These are phyloP conservation scores for Pempheris klunzingeri DNA, from an alignment of 2,797 vertebrate genomes.

Conservation along the genomic window DNA sequence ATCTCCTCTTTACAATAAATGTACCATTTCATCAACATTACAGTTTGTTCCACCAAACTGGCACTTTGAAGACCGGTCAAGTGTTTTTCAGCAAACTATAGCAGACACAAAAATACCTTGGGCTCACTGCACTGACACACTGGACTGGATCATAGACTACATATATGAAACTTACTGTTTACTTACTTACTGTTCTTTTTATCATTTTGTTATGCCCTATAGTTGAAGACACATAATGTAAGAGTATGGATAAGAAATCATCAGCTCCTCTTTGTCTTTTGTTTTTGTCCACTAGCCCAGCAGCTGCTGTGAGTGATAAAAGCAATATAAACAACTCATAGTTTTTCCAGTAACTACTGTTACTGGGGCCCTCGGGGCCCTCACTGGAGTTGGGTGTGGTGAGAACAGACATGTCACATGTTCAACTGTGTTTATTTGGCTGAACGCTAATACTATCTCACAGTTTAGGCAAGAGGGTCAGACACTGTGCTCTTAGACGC, in stretches of 20 bases:
- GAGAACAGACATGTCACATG: slow-evolving; percentile 47
- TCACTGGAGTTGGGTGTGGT: slow-evolving; percentile 29
- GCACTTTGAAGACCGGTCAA: not conserved
- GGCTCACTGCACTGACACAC: not conserved
- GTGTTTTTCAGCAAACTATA: not conserved
- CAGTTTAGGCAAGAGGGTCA: slow-evolving; percentile 21
- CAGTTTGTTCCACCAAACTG: not conserved
- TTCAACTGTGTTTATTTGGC: slow-evolving; percentile 51
- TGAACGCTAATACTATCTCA: slow-evolving; percentile 50
- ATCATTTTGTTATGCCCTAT: no score
- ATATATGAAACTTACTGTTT: not conserved
- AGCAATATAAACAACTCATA: not conserved
- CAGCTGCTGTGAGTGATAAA: not conserved
- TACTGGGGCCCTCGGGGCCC: not conserved
- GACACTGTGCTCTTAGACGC: slow-evolving; percentile 18
- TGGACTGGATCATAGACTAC: not conserved
- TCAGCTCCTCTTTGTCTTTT: not conserved
- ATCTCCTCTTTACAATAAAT: not conserved
- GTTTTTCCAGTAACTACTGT: not conserved
- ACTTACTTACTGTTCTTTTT: no score
- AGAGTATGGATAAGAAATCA: not conserved
- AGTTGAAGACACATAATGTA: no score
- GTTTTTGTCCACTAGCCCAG: not conserved
- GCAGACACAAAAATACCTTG: not conserved
- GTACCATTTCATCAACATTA: not conserved